Base-by-base conservation (phyloP, 2,113 vertebrate genomes). In the Catharus fuscescens region DNA sequence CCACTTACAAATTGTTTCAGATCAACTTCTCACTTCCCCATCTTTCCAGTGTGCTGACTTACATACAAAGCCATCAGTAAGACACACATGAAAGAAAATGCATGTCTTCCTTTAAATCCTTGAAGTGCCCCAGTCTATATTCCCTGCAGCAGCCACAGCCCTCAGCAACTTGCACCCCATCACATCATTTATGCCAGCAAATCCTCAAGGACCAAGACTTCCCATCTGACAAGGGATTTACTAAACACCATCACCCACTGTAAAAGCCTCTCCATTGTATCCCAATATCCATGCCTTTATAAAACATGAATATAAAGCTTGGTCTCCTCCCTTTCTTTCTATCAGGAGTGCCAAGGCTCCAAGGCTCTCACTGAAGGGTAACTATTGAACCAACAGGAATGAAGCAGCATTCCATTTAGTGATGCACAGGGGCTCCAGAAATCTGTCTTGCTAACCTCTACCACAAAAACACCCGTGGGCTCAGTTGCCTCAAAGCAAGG, bases 351-450 rank as follows among this genome's bases (percentile, higher is more conserved):
- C 11, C 26, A 45, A 74, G 40, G 48, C 76, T 40, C 13, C 21
- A 48, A 72, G 54, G 32, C 10, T 38, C 34, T 44, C 8, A 44
- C 21, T 53, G 48, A 54, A 86, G 44, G 28, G 14, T 36, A 71
- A 60, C 0, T 1, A 32, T 0, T 48, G 42, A 92, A 38, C 52
- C 38, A 70, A 26, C 2, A 76, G 60, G 23, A 90, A 28, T 7
- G 24, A 85, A 69, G 45, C 24, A 82, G 60, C 38, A 54, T 32
- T 72, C 40, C 56, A 23, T 48, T 59, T 67, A 73, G 44, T 16
- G 40, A 45, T 12, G n/a, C 12, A 45, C n/a, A 73, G 21, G 16
- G 29, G 31, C n/a, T 86, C 42, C 65, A 71, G 64, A 18, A 45
- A 86, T 56, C 61, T 54, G 32, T 45, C 61, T 61, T 78, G 53